phyloP scores from a whole-genome alignment of 2,113 vertebrate genomes.

The Rhabdomys dilectus region DNA sequence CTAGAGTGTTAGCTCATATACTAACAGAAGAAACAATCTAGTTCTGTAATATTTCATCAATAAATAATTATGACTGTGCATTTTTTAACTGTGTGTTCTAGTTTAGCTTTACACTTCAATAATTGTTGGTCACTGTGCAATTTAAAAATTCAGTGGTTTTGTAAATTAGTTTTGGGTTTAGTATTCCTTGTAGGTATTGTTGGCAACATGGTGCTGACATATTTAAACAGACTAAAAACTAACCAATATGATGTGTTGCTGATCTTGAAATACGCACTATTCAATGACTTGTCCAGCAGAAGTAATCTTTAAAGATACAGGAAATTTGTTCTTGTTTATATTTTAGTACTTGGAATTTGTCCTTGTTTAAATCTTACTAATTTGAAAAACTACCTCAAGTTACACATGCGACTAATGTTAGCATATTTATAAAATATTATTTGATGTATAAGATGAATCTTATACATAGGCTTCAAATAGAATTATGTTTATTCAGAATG shows the following conservation, averaged over 20 bases:
- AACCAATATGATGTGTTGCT: neutral
- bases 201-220: neutral
- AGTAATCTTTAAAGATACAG: neutral
- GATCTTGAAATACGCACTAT: conserved; percentile 12
- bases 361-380: neutral
- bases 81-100: neutral
- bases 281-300: neutral
- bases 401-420: neutral
- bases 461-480: neutral
- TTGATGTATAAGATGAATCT: neutral
- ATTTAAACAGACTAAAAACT: neutral
- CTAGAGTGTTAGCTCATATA: neutral
- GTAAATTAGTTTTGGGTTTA: conserved; percentile 27
- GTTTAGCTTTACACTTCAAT: neutral
- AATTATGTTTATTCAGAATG: neutral
- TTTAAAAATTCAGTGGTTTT: neutral
- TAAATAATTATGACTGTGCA: neutral
- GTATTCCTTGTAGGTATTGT: neutral
- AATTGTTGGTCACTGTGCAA: neutral
- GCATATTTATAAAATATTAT: neutral
- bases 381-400: neutral
- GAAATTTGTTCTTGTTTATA: neutral
- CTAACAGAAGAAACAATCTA: neutral
- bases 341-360: neutral
- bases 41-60: neutral